A percentile compares a stretch with the other conserved stretches of the same genome.
Evolutionary conservation across 2,797 vertebrate species (phyloP).

Genomic region (Selene dorsalis): DNA sequence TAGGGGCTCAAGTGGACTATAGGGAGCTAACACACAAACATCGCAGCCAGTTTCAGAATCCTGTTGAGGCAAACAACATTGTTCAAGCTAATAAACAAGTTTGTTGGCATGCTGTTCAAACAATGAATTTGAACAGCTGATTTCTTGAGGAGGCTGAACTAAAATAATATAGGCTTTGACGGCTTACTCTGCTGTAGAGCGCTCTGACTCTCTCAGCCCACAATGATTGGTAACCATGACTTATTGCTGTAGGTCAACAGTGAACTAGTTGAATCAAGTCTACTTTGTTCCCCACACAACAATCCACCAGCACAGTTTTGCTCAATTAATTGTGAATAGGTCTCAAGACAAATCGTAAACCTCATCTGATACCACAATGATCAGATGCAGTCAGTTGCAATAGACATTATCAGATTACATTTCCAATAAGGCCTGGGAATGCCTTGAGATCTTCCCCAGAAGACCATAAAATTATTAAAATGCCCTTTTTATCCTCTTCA

Average conservation of each 20-base stretch:
- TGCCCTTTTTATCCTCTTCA: not conserved
- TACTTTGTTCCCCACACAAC: not conserved
- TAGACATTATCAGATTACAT: not conserved
- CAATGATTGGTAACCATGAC: slow-evolving; percentile 6
- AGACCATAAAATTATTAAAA: slow-evolving; percentile 7
- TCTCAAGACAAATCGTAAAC: not conserved
- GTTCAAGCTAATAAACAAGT: too few relatives aligned
- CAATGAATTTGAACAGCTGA: not conserved
- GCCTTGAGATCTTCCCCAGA: not conserved
- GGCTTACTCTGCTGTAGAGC: not conserved
- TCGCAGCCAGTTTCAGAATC: not conserved
- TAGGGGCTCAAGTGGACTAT: not conserved
- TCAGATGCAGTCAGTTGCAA: not conserved
- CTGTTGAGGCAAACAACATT: too few relatives aligned
- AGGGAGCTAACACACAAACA: not conserved
- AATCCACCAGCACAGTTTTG: not conserved
- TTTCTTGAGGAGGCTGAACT: slow-evolving; percentile 11
- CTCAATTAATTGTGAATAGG: slow-evolving; percentile 4
- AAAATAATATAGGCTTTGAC: slow-evolving; percentile 21
- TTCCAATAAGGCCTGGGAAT: not conserved
- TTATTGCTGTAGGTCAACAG: too few relatives aligned
- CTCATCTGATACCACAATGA: not conserved
- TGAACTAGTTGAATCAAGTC: not conserved
- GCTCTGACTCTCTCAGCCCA: not conserved
- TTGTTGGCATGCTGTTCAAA: too few relatives aligned